phyloP scores from a whole-genome alignment of 2,113 vertebrate genomes.

The Lethenteron camtschaticum region DNA sequence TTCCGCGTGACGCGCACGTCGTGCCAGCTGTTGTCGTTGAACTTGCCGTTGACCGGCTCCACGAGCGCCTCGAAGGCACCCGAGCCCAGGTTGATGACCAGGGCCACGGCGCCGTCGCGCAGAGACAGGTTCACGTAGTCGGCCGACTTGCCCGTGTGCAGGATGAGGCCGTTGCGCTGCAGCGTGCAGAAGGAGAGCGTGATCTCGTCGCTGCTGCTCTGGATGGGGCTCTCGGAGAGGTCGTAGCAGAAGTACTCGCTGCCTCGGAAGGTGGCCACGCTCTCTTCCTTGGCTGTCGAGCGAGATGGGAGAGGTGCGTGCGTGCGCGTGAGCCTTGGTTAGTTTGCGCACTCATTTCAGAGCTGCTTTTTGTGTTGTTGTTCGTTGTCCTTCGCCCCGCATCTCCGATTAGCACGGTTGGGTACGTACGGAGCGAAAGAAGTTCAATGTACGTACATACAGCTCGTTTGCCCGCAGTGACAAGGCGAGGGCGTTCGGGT shows the following conservation, averaged over 20 bases:
- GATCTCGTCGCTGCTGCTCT: slow-evolving; percentile 92
- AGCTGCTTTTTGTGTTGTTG: too few species aligned
- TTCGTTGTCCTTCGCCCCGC: too few species aligned
- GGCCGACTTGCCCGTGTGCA: slow-evolving; percentile 70
- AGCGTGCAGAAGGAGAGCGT: slow-evolving; percentile 67
- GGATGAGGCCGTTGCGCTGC: slow-evolving; percentile 71
- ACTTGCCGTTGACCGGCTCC: slow-evolving; percentile 66
- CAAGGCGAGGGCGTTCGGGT: too few species aligned
- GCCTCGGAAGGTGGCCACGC: slow-evolving; percentile 71
- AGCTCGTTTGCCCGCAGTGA: too few species aligned
- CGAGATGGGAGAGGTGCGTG: neutral
- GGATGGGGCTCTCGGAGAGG: slow-evolving; percentile 73
- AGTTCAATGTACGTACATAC: neutral
- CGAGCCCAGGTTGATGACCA: slow-evolving; percentile 83
- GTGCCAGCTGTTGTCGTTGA: slow-evolving; percentile 75
- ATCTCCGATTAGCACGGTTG: neutral
- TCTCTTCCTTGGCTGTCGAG: slow-evolving; percentile 52
- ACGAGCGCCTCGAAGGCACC: slow-evolving; percentile 82
- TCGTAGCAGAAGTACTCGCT: slow-evolving; percentile 94
- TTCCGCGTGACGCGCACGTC: slow-evolving; percentile 69
- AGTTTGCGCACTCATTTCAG: too few species aligned
- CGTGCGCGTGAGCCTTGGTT: neutral
- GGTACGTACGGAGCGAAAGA: too few species aligned
- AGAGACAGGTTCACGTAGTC: slow-evolving; percentile 87
- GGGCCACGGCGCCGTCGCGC: slow-evolving; percentile 63